Evolutionary conservation across 2,797 vertebrate species (phyloP).

Genomic region (Tenualosa thibaudeaui): DNA sequence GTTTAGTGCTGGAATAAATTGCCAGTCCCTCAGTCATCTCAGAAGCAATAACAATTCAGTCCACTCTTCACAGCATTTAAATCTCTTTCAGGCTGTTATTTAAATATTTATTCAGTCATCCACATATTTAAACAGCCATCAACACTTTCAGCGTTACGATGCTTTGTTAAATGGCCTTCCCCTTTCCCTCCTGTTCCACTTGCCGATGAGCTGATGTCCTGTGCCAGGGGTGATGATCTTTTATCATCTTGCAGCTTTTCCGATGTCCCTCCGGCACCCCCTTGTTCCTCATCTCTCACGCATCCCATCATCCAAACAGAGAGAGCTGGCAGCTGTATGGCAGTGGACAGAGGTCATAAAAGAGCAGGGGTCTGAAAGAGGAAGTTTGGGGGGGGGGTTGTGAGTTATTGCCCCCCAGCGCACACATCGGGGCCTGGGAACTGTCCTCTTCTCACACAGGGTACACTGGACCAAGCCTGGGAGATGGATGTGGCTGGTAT

Average conservation of each 20-base stretch:
- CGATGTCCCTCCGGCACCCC: conserved; percentile 47
- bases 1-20: background rate
- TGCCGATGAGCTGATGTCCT: conserved; percentile 39
- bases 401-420: conserved; percentile 76
- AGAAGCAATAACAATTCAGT: conserved; percentile 19
- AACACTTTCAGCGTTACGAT: background rate
- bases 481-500: background rate
- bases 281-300: conserved; percentile 62
- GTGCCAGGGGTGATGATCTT: conserved; percentile 37
- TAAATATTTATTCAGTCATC: conserved; percentile 12
- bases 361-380: conserved; percentile 69
- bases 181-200: conserved; percentile 46
- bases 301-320: conserved; percentile 55
- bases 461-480: background rate
- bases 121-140: conserved; percentile 25
- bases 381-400: conserved; percentile 64
- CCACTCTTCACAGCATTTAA: conserved; percentile 14
- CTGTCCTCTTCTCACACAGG: conserved; percentile 68
- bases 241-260: conserved; percentile 59
- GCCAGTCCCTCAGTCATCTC: background rate
- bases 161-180: conserved; percentile 31
- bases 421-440: conserved; percentile 79
- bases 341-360: conserved; percentile 72
- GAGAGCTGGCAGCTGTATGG: conserved; percentile 71
- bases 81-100: conserved; percentile 15